Evolutionary conservation across 2,113 vertebrate species (phyloP).

Genomic region (Castor canadensis): DNA sequence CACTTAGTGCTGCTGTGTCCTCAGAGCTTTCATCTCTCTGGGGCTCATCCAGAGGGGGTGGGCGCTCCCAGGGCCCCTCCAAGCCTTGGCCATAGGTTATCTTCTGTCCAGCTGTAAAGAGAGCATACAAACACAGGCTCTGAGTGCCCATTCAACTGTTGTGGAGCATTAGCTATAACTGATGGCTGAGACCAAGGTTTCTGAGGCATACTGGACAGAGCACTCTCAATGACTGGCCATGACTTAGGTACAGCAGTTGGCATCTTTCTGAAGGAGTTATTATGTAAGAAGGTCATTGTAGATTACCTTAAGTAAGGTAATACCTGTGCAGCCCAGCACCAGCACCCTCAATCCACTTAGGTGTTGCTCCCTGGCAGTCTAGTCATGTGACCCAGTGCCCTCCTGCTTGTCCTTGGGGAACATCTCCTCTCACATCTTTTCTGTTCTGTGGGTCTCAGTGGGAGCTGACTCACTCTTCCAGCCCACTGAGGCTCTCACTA

Average conservation of each 20-base stretch:
- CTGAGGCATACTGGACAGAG: not conserved
- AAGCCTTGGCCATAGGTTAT: constrained; percentile 72
- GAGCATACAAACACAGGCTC: not conserved
- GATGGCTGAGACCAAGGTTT: not conserved
- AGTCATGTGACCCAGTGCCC: not conserved
- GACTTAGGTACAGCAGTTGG: not conserved
- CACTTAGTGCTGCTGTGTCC: constrained; percentile 28
- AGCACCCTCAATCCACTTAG: not conserved
- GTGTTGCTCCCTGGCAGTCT: not conserved
- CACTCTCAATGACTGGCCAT: not conserved
- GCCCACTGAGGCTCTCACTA: too few relatives aligned
- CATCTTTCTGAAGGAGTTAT: constrained; percentile 8
- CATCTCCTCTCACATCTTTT: not conserved
- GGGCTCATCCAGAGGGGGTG: constrained; percentile 77
- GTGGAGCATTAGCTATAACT: not conserved
- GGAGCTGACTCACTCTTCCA: not conserved
- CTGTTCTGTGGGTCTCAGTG: not conserved
- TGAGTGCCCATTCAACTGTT: not conserved
- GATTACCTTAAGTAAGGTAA: constrained; percentile 1
- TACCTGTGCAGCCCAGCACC: not conserved
- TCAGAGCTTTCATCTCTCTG: constrained; percentile 71
- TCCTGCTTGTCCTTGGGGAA: not conserved
- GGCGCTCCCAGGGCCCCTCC: constrained; percentile 76
- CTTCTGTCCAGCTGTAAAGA: constrained; percentile 67
- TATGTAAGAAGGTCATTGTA: not conserved